Evolutionary conservation across 2,113 vertebrate species (phyloP).

Genomic region (Corynorhinus townsendii): DNA sequence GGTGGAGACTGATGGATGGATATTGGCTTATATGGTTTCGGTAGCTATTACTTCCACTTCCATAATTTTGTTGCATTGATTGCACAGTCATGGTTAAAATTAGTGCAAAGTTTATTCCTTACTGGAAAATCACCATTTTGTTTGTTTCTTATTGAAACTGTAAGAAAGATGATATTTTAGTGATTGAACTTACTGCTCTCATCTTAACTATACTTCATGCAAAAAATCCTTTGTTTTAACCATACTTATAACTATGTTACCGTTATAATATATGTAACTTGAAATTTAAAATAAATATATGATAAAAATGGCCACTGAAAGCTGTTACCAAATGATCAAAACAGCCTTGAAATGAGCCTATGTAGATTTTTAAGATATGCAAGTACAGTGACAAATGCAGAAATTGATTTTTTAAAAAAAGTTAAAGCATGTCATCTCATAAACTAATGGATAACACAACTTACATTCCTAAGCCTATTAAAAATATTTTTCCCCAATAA

Average conservation of each 20-base stretch:
- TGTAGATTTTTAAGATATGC: background rate
- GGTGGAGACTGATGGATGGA: background rate
- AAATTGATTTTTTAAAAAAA: background rate
- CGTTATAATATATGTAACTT: background rate
- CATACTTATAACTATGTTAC: background rate
- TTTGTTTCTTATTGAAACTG: background rate
- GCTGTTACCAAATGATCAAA: background rate
- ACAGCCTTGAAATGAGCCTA: background rate
- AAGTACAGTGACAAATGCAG: background rate
- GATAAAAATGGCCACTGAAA: constrained; percentile 18
- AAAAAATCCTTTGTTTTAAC: constrained; percentile 10
- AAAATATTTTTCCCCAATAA: background rate
- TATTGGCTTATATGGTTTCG: background rate
- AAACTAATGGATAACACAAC: background rate
- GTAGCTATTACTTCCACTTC: background rate
- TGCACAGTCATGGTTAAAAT: background rate
- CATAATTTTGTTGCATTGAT: background rate
- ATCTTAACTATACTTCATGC: background rate
- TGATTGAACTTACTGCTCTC: background rate
- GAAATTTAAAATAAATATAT: background rate
- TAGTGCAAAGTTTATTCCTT: background rate
- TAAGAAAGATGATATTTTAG: background rate
- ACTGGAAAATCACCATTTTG: background rate
- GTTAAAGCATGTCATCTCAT: background rate
- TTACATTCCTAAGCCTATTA: background rate